Evolutionary conservation across 2,888 invertebrate genomes (phyloP), one percentile per base, ranked within the genome.

Genomic region (Parnassius apollo): DNA sequence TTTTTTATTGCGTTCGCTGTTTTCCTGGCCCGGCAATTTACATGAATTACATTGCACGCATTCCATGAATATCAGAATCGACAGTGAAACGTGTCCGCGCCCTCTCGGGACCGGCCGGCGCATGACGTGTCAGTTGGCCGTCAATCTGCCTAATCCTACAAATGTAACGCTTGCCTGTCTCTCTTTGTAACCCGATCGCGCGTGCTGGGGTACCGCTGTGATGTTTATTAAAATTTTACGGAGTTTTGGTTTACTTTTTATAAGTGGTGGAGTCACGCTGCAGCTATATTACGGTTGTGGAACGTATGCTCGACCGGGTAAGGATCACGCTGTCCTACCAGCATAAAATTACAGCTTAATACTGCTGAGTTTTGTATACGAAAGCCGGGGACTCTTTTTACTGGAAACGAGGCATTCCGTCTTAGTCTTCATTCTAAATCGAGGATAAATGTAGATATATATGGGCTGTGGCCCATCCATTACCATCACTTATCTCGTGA

Each of bases 1-100:
- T 35, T 35, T 7, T 25, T 35, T 35, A 7, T 35, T 7, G 35
- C 35, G 7, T 35, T 49, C 9, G 49, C 49, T n/a, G n/a, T 49
- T 49, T 49, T 49, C 9, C 49, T 49, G 49, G 49, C 49, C 12
- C 51, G 25, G 7, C 9, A 35, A 22, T 51, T 22, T 51, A 51
- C 51, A 51, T 12, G 25, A 42, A 50, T 51, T 25, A 22, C 51
- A 52, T 59, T 35, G 35, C 35, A 35, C 35, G 22, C 50, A 50
- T 51, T 25, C 44, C 51, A 52, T 59, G 50, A 63, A 63, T 63
- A 59, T 63, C 58, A 58, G 58, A 50, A 62, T 58, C 44, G 62
- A 58, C 49, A 54, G 57, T 49, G 53, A 49, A 25, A 42, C 53
- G 52, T 56, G 51, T 42, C 59, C 13, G 25, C n/a, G 25, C 35